Conservation (phyloP, 2,797 vertebrate genomes). For the Tamandua tetradactyla region DNA sequence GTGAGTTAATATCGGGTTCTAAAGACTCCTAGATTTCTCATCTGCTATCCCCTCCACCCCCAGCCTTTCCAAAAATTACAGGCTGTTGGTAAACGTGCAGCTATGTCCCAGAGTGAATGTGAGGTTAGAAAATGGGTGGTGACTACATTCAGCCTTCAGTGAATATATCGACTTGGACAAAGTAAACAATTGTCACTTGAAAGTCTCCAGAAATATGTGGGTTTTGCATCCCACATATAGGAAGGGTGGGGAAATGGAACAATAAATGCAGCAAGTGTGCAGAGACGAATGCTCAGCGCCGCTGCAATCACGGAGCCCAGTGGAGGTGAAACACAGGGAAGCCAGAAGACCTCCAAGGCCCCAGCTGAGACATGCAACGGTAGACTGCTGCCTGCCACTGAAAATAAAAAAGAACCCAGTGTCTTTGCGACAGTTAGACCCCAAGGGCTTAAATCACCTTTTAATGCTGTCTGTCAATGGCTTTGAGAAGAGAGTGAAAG, state of each 20-base stretch:
- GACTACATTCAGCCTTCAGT: background rate
- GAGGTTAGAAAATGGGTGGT: background rate
- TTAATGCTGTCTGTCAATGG: background rate
- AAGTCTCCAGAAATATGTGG: background rate
- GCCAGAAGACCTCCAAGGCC: background rate
- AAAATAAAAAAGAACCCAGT: background rate
- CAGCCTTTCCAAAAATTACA: background rate
- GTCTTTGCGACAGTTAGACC: background rate
- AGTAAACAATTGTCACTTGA: background rate
- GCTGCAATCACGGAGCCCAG: background rate
- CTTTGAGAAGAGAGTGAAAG: background rate
- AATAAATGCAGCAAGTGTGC: background rate
- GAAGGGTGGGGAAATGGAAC: background rate
- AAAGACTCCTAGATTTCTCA: background rate
- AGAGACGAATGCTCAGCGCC: background rate
- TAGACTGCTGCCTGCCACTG: background rate
- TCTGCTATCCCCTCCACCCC: background rate
- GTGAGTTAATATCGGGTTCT: background rate
- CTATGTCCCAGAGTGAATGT: background rate
- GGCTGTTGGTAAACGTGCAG: background rate
- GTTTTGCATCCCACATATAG: background rate
- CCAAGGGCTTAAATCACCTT: background rate
- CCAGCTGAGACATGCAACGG: background rate
- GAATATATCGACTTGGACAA: background rate
- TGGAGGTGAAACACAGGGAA: background rate